Evolutionary conservation across 2,888 invertebrate species (phyloP), one percentile per base, ranked within the genome.

Genomic region (Pandemis heparana): DNA sequence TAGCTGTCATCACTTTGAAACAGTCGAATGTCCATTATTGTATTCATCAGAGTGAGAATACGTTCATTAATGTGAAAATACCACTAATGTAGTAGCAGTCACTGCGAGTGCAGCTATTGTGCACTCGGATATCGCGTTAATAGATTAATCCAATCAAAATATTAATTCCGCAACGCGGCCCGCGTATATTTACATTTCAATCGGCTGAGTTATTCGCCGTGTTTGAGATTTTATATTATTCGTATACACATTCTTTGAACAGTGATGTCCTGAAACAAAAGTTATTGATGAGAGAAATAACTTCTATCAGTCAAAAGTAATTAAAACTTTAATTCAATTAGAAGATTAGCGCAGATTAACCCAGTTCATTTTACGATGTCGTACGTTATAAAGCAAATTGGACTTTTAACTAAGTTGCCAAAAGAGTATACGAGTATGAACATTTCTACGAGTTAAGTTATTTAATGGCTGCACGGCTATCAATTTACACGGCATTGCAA

Each of bases 81-180:
- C 74, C 70, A 63, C 74, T 74, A 76, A 76, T 76, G 69, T 72
- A 76, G 75, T 75, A 70, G 68, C 73, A 72, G 69, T 79, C 81
- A 81, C 82, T 79, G 77, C 82, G 81, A 86, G 82, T 83, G 81
- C 78, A 82, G 82, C 83, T 83, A 84, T 88, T 89, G 89, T 88
- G 87, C 84, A 86, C 82, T 82, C 81, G 80, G 87, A 89, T 90
- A 89, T 89, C 87, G 89, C 87, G 89, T 89, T 93, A 92, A 93
- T 93, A 92, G 90, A 92, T 91, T 92, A 92, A 92, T 92, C 91
- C 92, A 91, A 93, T 94, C 92, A 92, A 92, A 91, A 92, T 91
- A 92, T 92, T 91, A 92, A 92, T 91, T 92, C 92, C 89, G 83
- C 88, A 87, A 87, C 88, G 88, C 84, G 84, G 85, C 85, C 84